These are phyloP conservation scores for Mormyrops boulengeri DNA, from an alignment of 2,797 vertebrate species.

Conservation along the genomic window DNA sequence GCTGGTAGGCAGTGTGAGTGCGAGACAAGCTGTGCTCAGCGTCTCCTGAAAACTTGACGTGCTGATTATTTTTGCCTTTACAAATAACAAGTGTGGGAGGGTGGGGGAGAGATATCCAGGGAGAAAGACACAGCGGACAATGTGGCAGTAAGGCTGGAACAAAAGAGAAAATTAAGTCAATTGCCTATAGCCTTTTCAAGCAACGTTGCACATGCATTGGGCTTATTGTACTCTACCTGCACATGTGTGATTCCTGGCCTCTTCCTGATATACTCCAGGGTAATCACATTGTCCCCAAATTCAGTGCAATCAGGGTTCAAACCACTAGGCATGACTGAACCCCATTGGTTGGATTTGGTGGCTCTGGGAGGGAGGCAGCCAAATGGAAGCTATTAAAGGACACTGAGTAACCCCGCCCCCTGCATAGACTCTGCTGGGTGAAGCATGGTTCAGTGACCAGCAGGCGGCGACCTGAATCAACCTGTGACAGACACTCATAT, in stretches of 20 bases:
- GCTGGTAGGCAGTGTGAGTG: not conserved
- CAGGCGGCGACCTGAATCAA: not conserved
- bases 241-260: not conserved
- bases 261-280: not conserved
- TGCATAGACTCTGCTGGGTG: not conserved
- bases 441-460: not conserved
- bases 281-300: not conserved
- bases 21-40: not conserved
- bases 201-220: no score
- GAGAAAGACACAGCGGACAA: not conserved
- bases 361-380: not conserved
- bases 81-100: not conserved
- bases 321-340: not conserved
- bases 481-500: not conserved
- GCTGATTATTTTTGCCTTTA: not conserved
- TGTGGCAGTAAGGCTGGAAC: not conserved
- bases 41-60: not conserved
- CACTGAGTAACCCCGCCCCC: not conserved
- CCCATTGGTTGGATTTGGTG: not conserved
- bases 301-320: not conserved
- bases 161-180: not conserved
- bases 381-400: not conserved
- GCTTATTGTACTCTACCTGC: not conserved
- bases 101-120: not conserved
- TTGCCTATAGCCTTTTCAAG: not conserved